Base-by-base conservation (phyloP, 2,888 invertebrate species). In the Blastobasis lacticolella region DNA sequence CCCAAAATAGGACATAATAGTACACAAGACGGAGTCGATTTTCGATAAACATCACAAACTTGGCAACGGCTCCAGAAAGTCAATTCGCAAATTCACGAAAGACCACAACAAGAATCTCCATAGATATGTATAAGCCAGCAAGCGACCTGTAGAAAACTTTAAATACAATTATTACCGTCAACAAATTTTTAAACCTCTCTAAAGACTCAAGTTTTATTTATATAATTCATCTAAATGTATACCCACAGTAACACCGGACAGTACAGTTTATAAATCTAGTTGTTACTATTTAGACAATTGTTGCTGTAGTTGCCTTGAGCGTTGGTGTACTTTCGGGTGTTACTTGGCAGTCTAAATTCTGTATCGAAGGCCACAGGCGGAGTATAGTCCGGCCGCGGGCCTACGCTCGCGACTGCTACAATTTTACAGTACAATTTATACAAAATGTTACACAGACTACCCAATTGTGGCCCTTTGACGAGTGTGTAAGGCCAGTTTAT, bases 281-380 rank as follows among this genome's bases (percentile, higher is more conserved):
- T 45, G 48, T 37, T 8, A 36, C 10, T 49, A 5, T 23, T 3
- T 37, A 40, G 41, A 41, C 7, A 9, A 7, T 7, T 9, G 41
- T 41, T 4, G 7, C 40, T 7, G 4, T 9, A 41, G 41, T 9
- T 41, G 8, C 41, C 9, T 9, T 41, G 8, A 41, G 41, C 7
- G 9, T 8, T 7, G 41, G 41, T 41, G 37, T 38, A 9, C 10
- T 48, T 45, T 44, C 7, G 40, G 49, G n/a, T 37, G 9, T 38
- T 45, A 38, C 23, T 37, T 52, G 49, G 52, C 51, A 38, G 52
- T 58, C 23, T 64, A 64, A 63, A 64, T 64, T 66, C 62, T 59
- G 59, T 62, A 50, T 60, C 50, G 56, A 71, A 73, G 63, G 68
- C 66, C 66, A 67, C 64, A 52, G 58, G 58, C 61, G 57, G 56